These are phyloP conservation scores for Heliconius aoede DNA, from an alignment of 2,888 invertebrate species.

Conservation along the genomic window DNA sequence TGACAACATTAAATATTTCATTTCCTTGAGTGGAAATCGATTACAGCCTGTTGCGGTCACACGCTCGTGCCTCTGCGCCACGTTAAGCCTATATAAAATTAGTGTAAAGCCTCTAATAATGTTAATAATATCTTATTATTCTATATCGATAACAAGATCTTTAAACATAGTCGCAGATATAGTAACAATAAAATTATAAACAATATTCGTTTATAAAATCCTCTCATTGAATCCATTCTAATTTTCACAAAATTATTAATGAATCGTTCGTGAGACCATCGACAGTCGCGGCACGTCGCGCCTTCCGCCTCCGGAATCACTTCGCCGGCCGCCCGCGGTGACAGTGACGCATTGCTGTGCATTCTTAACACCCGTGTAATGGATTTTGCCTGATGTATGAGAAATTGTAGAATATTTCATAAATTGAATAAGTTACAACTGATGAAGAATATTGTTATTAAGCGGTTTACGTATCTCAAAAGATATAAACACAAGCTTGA, in stretches of 20 bases:
- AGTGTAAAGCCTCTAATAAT: background rate
- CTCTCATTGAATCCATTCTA: constrained; percentile 59
- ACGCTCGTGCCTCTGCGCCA: background rate
- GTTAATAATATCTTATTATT: too few species aligned
- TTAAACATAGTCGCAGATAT: too few species aligned
- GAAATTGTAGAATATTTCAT: constrained; percentile 74
- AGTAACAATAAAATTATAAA: background rate
- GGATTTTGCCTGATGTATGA: constrained; percentile 78
- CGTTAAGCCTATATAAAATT: too few species aligned
- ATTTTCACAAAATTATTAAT: constrained; percentile 76
- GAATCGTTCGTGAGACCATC: constrained; percentile 68
- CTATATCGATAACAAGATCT: background rate
- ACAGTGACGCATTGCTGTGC: constrained; percentile 81
- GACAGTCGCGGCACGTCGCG: constrained; percentile 74
- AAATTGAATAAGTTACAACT: constrained; percentile 18
- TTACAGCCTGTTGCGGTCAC: background rate
- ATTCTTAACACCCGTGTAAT: constrained; percentile 81
- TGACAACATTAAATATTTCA: too few species aligned
- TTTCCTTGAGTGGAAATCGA: too few species aligned
- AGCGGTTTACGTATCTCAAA: too few species aligned
- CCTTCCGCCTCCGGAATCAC: constrained; percentile 80
- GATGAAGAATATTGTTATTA: background rate
- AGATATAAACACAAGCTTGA: too few species aligned
- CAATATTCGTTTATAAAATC: background rate
- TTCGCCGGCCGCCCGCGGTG: constrained; percentile 74